Conservation (phyloP, 2,113 vertebrate species). For the Psilopogon haemacephalus region DNA sequence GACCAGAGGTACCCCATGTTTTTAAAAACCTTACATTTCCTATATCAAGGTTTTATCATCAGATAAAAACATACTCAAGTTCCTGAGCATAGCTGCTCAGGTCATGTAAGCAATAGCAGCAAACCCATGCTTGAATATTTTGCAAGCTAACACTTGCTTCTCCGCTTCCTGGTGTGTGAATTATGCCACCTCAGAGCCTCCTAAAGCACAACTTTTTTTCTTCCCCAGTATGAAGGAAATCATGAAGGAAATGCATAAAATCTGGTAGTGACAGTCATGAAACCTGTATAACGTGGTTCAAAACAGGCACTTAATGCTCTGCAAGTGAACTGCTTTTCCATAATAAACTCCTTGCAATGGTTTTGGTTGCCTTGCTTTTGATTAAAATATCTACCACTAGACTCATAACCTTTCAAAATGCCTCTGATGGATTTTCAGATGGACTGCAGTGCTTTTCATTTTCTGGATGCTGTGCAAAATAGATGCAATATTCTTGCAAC, state of each 20-base stretch:
- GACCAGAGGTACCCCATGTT: not conserved
- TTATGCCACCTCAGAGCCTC: not conserved
- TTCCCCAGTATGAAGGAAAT: not conserved
- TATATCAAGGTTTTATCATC: not conserved
- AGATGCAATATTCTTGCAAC: not conserved
- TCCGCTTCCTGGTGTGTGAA: not conserved
- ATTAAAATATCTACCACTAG: not conserved
- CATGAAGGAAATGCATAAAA: not conserved
- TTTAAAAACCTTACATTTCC: not conserved
- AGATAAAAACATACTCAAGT: not conserved
- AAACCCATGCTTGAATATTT: not conserved
- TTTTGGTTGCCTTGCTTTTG: not conserved
- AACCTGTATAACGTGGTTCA: not conserved
- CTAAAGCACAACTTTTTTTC: not conserved
- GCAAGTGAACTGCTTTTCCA: not conserved
- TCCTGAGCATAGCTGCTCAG: not conserved
- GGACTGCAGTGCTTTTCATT: fast-evolving
- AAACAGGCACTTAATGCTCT: not conserved
- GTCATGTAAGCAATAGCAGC: not conserved
- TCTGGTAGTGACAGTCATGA: slow-evolving; percentile 7
- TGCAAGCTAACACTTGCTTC: not conserved
- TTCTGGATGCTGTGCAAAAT: not conserved
- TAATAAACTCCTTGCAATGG: not conserved
- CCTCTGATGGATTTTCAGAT: not conserved
- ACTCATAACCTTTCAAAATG: not conserved